These are phyloP conservation scores for Mionectes macconnelli DNA, from an alignment of 2,113 vertebrate genomes.

Conservation along the genomic window DNA sequence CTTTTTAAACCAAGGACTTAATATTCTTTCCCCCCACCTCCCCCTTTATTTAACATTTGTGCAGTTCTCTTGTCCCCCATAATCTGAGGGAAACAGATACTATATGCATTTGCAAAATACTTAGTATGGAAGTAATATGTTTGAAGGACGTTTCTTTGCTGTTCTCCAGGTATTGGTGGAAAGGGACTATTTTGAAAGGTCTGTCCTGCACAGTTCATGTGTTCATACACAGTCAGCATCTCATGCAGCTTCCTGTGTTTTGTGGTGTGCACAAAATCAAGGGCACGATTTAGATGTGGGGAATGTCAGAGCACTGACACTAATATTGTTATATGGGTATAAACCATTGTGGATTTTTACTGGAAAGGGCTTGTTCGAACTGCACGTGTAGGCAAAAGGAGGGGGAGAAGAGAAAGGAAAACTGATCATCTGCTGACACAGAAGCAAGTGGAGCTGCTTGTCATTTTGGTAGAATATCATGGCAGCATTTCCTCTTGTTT, in stretches of 20 bases:
- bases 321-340: background rate
- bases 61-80: background rate
- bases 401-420: background rate
- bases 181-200: background rate
- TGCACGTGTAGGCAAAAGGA: background rate
- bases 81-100: background rate
- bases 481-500: conserved; percentile 22
- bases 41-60: background rate
- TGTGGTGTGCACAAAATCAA: background rate
- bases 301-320: background rate
- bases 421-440: background rate
- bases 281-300: background rate
- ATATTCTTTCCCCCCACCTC: accelerated
- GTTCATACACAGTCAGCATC: background rate
- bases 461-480: conserved; percentile 26
- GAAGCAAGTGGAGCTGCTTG: background rate
- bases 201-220: background rate
- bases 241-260: background rate
- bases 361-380: background rate
- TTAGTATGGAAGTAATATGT: background rate
- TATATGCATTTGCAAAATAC: background rate
- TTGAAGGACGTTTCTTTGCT: background rate
- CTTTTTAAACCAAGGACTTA: background rate
- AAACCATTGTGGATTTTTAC: background rate
- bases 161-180: background rate